Percentiles rank a stretch among this genome's conserved stretches.
Conservation (phyloP, 2,797 vertebrate genomes). For the Synaphobranchus kaupii region DNA sequence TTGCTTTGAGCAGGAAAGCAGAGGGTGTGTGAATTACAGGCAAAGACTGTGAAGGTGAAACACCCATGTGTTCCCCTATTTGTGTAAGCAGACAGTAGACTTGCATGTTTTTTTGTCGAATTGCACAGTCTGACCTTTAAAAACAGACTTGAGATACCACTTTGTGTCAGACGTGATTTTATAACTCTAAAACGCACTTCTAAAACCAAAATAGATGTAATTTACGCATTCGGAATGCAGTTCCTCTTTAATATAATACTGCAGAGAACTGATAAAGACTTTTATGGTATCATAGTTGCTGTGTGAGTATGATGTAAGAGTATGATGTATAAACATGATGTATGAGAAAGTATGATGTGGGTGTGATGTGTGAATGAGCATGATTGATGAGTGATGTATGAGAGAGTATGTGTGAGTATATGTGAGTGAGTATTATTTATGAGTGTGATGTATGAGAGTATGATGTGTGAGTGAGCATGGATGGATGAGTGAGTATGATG, state of each 20-base stretch:
- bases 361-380: background rate
- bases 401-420: background rate
- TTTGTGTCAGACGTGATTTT: background rate
- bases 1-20: slow-evolving; percentile 24
- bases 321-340: background rate
- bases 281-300: background rate
- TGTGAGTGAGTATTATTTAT: no score
- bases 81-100: background rate
- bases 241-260: background rate
- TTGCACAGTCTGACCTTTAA: background rate
- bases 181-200: background rate
- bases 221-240: background rate
- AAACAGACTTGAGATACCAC: background rate
- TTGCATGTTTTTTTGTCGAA: background rate
- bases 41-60: slow-evolving; percentile 34
- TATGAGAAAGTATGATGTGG: background rate
- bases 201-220: background rate
- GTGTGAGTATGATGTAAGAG: background rate
- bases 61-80: background rate
- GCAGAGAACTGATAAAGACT: background rate
- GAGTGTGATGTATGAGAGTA: background rate
- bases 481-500: no score
- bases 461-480: background rate
- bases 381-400: background rate
- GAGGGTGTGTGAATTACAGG: slow-evolving; percentile 16